phyloP scores from a whole-genome alignment of 2,888 invertebrate species.

The Drosophila paranaensis region DNA sequence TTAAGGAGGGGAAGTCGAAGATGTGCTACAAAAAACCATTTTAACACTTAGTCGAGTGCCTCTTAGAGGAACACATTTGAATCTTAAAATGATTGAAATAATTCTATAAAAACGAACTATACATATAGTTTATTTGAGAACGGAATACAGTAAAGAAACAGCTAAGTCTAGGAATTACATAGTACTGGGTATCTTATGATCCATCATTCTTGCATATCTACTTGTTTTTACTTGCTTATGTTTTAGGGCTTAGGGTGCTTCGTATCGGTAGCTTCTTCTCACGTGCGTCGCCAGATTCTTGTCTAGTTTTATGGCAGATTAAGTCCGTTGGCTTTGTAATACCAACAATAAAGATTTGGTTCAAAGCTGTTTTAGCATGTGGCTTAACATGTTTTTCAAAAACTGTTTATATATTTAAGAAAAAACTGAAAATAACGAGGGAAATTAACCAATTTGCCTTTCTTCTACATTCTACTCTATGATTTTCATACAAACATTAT shows the following conservation, averaged over 20 bases:
- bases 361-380: background rate
- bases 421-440: background rate
- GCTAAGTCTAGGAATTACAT: too few species aligned
- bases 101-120: too few species aligned
- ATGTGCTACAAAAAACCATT: background rate
- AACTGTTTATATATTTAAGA: background rate
- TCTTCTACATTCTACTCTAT: background rate
- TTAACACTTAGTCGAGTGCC: background rate
- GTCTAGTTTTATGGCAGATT: slow-evolving; percentile 18
- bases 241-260: slow-evolving; percentile 13
- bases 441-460: background rate
- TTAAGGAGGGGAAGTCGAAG: background rate
- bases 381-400: background rate
- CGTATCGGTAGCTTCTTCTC: slow-evolving; percentile 23
- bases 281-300: slow-evolving; percentile 25
- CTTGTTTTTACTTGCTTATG: background rate
- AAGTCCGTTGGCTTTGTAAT: slow-evolving; percentile 19
- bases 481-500: slow-evolving; percentile 3
- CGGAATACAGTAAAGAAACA: too few species aligned
- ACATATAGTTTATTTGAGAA: too few species aligned
- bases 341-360: slow-evolving; percentile 23
- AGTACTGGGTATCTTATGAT: slow-evolving; percentile 9
- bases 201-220: background rate
- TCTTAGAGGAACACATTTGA: too few species aligned
- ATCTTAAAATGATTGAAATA: background rate